Evolutionary conservation across 37 sponge, comb jelly and placozoan species (phyloP).

Genomic region (Petrosia ficiformis): DNA sequence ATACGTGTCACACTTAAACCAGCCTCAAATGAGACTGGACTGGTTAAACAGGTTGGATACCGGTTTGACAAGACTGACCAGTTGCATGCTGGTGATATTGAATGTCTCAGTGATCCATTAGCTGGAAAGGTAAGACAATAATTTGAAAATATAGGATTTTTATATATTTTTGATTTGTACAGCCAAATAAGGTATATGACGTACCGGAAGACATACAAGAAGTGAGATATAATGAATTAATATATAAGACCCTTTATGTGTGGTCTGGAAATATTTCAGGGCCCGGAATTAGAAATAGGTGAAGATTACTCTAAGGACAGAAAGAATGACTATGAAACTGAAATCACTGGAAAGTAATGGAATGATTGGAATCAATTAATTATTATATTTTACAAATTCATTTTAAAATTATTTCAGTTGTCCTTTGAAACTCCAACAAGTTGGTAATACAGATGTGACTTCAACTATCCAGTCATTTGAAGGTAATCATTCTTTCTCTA

Average conservation of each 20-base stretch:
- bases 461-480: no score
- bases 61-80: neutral
- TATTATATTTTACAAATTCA: no score
- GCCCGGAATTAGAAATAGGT: constrained; percentile 51
- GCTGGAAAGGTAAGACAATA: neutral
- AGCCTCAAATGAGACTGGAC: neutral
- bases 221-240: neutral
- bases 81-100: neutral
- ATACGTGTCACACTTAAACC: neutral
- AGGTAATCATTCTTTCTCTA: no score
- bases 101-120: neutral
- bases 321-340: constrained; percentile 52
- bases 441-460: no score
- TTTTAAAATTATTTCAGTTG: no score
- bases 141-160: no score
- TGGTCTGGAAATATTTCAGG: constrained; percentile 9
- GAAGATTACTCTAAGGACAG: constrained; percentile 60
- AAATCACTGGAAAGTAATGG: constrained; percentile 47
- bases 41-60: neutral
- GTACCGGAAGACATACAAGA: constrained; percentile 11
- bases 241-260: neutral
- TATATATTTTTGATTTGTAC: no score
- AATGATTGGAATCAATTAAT: neutral
- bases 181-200: neutral
- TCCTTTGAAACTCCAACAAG: no score